Conservation (phyloP, 23 tunicate genomes). For the Botrylloides violaceus region DNA sequence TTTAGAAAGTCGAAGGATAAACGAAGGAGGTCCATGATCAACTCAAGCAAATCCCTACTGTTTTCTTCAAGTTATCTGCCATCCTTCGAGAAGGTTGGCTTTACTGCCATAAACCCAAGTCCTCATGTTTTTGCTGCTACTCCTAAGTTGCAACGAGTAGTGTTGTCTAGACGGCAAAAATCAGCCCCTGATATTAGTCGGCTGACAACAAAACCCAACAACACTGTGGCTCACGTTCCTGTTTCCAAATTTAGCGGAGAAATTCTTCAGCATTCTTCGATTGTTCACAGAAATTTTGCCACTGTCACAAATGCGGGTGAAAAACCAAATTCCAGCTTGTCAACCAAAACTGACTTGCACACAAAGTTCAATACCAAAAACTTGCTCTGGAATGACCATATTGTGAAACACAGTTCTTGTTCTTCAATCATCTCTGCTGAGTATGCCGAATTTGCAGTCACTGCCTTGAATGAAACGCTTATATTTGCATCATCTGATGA, state of each 20-base stretch:
- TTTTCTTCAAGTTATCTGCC: background rate
- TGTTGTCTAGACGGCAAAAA: background rate
- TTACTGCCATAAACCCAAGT: background rate
- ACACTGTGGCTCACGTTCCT: too few species aligned
- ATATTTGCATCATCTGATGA: too few species aligned
- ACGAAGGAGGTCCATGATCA: background rate
- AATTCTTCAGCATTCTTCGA: background rate
- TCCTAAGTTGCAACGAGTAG: background rate
- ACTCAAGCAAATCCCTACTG: background rate
- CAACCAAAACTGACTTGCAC: background rate
- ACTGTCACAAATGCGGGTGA: too few species aligned
- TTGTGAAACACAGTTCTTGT: background rate
- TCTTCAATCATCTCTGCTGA: background rate
- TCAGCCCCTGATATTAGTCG: background rate
- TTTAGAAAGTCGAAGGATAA: background rate
- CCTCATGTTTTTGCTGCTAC: background rate
- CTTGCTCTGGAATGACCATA: background rate
- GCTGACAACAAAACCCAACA: background rate
- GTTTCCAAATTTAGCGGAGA: background rate
- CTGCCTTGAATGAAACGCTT: background rate
- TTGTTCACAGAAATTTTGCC: too few species aligned
- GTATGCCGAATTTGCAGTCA: background rate
- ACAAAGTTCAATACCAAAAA: background rate
- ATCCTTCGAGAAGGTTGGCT: background rate
- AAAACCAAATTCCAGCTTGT: background rate